A percentile compares a stretch with the other conserved stretches of the same genome.
Conservation (phyloP, 2,113 vertebrate species). For the Notarius quadriscutis region DNA sequence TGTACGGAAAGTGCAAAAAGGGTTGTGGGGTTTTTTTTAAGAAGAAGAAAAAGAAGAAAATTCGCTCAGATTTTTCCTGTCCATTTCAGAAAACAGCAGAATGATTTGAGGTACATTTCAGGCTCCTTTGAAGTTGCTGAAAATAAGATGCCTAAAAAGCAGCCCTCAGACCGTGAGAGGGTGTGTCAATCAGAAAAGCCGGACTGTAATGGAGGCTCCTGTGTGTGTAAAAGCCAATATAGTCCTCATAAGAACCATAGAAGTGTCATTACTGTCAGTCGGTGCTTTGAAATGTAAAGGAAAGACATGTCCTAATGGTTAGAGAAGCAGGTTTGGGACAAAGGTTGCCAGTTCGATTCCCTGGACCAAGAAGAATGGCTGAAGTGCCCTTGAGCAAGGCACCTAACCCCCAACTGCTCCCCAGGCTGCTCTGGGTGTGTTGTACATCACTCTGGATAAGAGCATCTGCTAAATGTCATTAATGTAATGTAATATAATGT, state of each 20-base stretch:
- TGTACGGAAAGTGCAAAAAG: conserved; percentile 19
- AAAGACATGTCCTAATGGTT: too few relatives aligned
- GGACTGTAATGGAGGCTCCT: conserved; percentile 3
- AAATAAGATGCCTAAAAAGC: conserved; percentile 77
- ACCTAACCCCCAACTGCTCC: too few relatives aligned
- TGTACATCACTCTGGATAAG: too few relatives aligned
- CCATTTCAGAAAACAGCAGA: conserved; percentile 77
- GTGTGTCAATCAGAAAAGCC: conserved; percentile 64
- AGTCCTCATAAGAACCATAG: background rate
- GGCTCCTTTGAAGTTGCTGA: conserved; percentile 74
- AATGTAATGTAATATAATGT: too few relatives aligned
- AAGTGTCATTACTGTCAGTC: background rate
- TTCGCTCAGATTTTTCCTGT: conserved; percentile 67
- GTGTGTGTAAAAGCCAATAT: background rate
- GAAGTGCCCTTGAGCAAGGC: too few relatives aligned
- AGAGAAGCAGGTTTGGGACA: too few relatives aligned
- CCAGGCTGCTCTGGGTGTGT: too few relatives aligned
- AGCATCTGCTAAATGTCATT: too few relatives aligned
- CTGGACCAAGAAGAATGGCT: too few relatives aligned
- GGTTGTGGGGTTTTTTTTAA: background rate
- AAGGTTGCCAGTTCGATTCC: too few relatives aligned
- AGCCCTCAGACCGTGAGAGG: conserved; percentile 62
- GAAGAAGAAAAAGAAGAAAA: conserved; percentile 39
- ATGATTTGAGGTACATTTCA: conserved; percentile 73
- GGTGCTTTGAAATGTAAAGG: background rate